A percentile compares a stretch with the other conserved stretches of the same genome.
Evolutionary conservation across 1,140 invertebrate genomes (phyloP).

Genomic region (Panagrolaimus sp.): DNA sequence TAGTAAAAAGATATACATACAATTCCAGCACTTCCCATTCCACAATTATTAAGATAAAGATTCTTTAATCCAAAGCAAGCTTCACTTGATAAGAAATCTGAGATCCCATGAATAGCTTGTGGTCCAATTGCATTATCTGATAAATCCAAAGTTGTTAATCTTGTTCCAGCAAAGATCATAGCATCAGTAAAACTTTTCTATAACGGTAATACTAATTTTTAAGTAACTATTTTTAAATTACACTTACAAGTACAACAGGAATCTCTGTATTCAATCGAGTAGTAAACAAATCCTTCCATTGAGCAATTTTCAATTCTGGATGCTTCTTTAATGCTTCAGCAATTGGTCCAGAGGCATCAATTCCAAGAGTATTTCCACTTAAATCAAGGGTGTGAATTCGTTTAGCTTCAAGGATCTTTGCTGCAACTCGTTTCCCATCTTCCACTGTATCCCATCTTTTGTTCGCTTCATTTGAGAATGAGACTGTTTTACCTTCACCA

Average conservation of each 20-base stretch:
- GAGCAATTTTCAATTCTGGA: slow-evolving; percentile 35
- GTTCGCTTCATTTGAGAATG: background rate
- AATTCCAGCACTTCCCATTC: slow-evolving; percentile 81
- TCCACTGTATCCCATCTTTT: background rate
- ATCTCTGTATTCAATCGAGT: slow-evolving; percentile 89
- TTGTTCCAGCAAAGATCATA: slow-evolving; percentile 73
- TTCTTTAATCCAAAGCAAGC: slow-evolving; percentile 76
- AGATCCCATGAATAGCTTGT: slow-evolving; percentile 81
- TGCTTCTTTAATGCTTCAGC: slow-evolving; percentile 43
- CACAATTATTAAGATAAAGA: slow-evolving; percentile 86
- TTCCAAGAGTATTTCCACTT: slow-evolving; percentile 49
- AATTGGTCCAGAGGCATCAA: slow-evolving; percentile 43
- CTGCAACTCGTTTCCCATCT: slow-evolving; percentile 33
- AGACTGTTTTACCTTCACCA: background rate
- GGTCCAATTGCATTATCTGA: slow-evolving; percentile 98
- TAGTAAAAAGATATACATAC: slow-evolving; percentile 57
- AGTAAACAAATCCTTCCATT: slow-evolving; percentile 93
- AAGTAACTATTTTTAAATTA: too few relatives aligned
- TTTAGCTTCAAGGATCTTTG: slow-evolving; percentile 24
- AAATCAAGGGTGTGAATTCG: slow-evolving; percentile 40
- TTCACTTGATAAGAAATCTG: slow-evolving; percentile 73
- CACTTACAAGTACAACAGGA: slow-evolving; percentile 75
- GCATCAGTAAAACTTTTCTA: slow-evolving; percentile 74
- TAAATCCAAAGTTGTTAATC: slow-evolving; percentile 79
- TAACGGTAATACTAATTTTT: slow-evolving; percentile 18